Conservation (phyloP, 1,140 invertebrate genomes). For the Papilio dardanus region DNA sequence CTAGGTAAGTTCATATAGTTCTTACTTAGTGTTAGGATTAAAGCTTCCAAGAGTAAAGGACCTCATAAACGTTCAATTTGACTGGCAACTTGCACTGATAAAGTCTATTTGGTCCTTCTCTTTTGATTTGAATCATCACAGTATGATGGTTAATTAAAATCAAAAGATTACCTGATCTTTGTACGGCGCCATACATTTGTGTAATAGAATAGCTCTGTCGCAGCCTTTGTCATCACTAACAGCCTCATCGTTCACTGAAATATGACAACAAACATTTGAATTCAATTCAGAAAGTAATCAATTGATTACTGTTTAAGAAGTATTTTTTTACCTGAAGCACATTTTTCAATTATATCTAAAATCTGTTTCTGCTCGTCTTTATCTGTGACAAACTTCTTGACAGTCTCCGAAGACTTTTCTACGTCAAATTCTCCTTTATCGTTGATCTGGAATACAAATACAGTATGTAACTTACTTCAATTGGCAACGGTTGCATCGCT, state of each 20-base stretch:
- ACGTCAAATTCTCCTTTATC: conserved; percentile 50
- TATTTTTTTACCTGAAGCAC: conserved; percentile 37
- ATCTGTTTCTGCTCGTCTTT: conserved; percentile 37
- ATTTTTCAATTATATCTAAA: conserved; percentile 37
- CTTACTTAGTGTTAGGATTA: no score
- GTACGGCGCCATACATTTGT: conserved; percentile 53
- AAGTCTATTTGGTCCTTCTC: no score
- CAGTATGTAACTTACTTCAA: neutral
- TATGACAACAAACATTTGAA: neutral
- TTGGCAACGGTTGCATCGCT: no score
- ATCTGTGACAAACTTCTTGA: conserved; percentile 46
- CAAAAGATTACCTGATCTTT: conserved; percentile 53
- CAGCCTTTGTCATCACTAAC: conserved; percentile 56
- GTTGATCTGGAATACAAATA: conserved; percentile 50
- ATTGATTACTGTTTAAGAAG: neutral
- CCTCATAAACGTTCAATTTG: no score
- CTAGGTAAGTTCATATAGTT: no score
- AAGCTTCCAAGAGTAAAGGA: no score
- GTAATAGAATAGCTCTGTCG: conserved; percentile 56
- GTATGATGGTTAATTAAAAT: no score
- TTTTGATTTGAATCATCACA: no score
- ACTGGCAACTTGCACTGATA: no score
- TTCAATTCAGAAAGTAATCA: neutral
- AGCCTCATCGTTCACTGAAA: conserved; percentile 49
- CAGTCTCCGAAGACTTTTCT: conserved; percentile 47